phyloP scores from a whole-genome alignment of 2,797 vertebrate species.

The Jordanella pulchra region DNA sequence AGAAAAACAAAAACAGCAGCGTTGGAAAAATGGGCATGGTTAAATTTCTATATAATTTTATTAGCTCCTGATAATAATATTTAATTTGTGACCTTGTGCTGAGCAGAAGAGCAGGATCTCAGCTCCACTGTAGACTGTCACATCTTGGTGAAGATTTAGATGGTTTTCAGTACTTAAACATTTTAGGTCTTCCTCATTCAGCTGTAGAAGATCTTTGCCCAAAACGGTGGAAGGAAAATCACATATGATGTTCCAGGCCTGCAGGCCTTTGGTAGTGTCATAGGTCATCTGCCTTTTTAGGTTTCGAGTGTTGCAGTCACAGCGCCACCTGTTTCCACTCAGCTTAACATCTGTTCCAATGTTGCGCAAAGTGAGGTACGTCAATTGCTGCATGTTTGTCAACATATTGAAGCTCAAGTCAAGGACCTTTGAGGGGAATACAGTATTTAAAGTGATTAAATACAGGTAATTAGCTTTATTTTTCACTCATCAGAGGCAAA shows the following conservation, averaged over 20 bases:
- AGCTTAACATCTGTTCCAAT: conserved; percentile 75
- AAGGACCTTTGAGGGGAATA: conserved; percentile 74
- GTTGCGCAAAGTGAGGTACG: conserved; percentile 71
- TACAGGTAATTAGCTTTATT: neutral
- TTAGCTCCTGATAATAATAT: neutral
- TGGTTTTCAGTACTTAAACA: conserved; percentile 55
- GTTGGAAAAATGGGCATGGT: neutral
- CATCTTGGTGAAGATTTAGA: conserved; percentile 56
- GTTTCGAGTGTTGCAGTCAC: conserved; percentile 73
- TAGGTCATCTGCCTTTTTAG: conserved; percentile 73
- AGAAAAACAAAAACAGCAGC: conserved; percentile 22
- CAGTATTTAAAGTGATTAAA: conserved; percentile 8
- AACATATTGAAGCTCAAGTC: conserved; percentile 86
- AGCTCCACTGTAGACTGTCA: conserved; percentile 67
- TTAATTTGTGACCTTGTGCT: conserved; percentile 67
- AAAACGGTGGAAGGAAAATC: conserved; percentile 57
- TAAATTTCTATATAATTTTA: neutral
- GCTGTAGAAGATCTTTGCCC: conserved; percentile 69
- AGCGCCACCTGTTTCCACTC: conserved; percentile 78
- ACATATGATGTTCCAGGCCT: conserved; percentile 76
- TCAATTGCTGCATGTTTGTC: conserved; percentile 73
- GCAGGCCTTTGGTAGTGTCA: conserved; percentile 61
- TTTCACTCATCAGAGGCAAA: neutral
- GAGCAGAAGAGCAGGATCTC: conserved; percentile 71
- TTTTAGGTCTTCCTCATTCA: conserved; percentile 73